Evolutionary conservation across 2,888 invertebrate species (phyloP).

Genomic region (Drosophila nigricruria): DNA sequence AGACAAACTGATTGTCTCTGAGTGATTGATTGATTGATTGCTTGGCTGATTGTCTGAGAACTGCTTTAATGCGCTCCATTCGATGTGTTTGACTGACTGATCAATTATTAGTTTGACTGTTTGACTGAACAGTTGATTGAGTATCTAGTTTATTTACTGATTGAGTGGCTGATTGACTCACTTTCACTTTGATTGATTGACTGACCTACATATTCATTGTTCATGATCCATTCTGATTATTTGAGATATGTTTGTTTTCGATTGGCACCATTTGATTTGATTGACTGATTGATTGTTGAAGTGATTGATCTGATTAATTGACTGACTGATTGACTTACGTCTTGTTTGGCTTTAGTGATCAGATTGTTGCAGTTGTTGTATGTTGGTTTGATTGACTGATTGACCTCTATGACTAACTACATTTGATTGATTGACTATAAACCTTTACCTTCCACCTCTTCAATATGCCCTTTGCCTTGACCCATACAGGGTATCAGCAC

Average conservation of each 20-base stretch:
- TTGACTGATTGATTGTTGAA: neutral
- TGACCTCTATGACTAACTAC: neutral
- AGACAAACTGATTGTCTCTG: no score
- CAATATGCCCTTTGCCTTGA: neutral
- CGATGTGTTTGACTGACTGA: neutral
- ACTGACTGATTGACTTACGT: neutral
- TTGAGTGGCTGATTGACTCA: neutral
- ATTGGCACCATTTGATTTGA: neutral
- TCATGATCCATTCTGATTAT: neutral
- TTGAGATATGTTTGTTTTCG: neutral
- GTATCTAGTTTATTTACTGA: neutral
- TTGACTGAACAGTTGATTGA: no score
- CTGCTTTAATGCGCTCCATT: no score
- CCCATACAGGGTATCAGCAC: slow-evolving; percentile 33
- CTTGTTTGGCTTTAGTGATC: no score
- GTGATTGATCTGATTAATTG: neutral
- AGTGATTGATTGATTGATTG: neutral
- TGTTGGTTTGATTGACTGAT: neutral
- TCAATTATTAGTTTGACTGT: neutral
- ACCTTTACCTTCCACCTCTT: neutral
- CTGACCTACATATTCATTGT: neutral
- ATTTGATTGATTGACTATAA: neutral
- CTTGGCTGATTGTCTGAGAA: neutral
- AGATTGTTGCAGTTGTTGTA: no score
- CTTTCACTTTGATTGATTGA: neutral